Conservation (phyloP, 2,113 vertebrate species). For the Stomatorhinus ivindoensis region DNA sequence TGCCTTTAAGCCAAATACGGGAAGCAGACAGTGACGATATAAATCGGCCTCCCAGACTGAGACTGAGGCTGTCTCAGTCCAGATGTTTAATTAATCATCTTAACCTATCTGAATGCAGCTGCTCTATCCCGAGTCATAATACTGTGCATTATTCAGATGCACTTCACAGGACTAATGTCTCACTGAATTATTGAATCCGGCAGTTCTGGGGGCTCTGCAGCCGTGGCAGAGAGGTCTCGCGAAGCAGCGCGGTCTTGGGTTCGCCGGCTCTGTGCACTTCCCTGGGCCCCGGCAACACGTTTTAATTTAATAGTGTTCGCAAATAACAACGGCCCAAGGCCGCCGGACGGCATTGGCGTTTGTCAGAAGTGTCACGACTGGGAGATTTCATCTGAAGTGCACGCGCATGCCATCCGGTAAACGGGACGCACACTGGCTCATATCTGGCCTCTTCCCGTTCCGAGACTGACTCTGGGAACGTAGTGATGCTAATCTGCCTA, state of each 20-base stretch:
- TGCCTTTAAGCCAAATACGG: slow-evolving; percentile 20
- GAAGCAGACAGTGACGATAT: slow-evolving; percentile 29
- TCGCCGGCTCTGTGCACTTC: slow-evolving; percentile 9
- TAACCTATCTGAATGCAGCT: slow-evolving; percentile 40
- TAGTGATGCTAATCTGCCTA: slow-evolving; percentile 12
- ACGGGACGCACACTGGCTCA: background rate
- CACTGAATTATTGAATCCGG: slow-evolving; percentile 62
- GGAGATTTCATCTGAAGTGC: background rate
- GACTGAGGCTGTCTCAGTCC: slow-evolving; percentile 47
- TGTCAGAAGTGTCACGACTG: background rate
- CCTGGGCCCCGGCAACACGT: slow-evolving; percentile 17
- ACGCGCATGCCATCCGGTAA: background rate
- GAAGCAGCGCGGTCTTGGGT: background rate
- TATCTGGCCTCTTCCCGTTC: background rate
- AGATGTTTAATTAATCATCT: slow-evolving; percentile 63
- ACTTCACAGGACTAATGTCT: slow-evolving; percentile 57
- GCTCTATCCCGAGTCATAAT: slow-evolving; percentile 64
- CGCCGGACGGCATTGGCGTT: background rate
- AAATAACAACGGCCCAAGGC: background rate
- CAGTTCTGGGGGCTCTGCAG: slow-evolving; percentile 46
- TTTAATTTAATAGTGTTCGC: slow-evolving; percentile 28
- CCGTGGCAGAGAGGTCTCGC: slow-evolving; percentile 35
- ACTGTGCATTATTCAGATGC: slow-evolving; percentile 63
- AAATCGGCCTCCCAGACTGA: slow-evolving; percentile 37
- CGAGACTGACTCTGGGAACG: background rate